Evolutionary conservation across 2,888 invertebrate species (phyloP), one percentile per base, ranked within the genome.

Genomic region (Entomobrya proxima): DNA sequence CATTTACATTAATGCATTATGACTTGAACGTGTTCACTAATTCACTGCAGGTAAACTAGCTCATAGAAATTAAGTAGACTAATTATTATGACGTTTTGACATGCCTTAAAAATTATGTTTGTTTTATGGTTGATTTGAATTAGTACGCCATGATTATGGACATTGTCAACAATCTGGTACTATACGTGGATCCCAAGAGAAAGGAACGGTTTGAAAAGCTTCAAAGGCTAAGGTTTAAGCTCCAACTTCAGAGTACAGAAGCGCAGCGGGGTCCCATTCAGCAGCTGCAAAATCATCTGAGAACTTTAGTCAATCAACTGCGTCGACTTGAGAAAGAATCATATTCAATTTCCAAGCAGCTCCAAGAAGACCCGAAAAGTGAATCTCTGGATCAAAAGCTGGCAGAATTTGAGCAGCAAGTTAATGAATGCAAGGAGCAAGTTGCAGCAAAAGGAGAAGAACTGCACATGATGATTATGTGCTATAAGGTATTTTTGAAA

Each of bases 11-110:
- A 72, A 98, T 98, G 95, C 99, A 99, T 93, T 97, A 99, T 92
- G 99, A 99, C 93, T 94, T 99, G 44, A 98, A 98, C 91, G 98
- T 98, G n/a, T 98, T 97, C 93, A 98, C 98, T 55, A 98, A 98
- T 93, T 97, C 98, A 0, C 91, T 97, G 89, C 96, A 96, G 93
- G 95, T 95, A 90, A 35, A 47, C 32, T 11, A 47, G 61, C 15
- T 47, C 24, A 30, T 52, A 9, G 11, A 11, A 61, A 61, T 61
- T 61, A 64, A 47, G 15, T 47, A 13, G 15, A 47, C n/a, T 13
- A 47, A 32, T 32, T 11, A 27, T 32, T 27, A 24, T 32, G 30
- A n/a, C 32, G 18, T 47, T 64, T 47, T 13, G 27, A 50, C 13
- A n/a, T 9, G 18, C 13, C 58, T n/a, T 58, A 11, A 7, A 35